Conservation (phyloP, 1,140 invertebrate species). For the Drosophila bipectinata region DNA sequence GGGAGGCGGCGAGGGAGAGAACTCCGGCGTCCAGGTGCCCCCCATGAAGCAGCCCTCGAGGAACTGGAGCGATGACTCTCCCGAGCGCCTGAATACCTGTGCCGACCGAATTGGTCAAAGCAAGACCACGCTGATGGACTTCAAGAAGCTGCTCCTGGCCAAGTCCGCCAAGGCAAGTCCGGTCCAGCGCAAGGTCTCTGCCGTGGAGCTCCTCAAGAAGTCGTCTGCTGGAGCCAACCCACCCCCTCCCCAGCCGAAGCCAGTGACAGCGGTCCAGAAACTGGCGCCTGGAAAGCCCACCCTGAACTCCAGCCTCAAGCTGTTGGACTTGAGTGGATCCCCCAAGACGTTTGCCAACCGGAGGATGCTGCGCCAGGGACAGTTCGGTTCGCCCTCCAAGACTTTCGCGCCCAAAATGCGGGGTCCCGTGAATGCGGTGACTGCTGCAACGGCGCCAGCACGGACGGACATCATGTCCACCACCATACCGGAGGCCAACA, state of each 20-base stretch:
- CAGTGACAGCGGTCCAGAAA: constrained; percentile 15
- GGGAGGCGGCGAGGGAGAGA: constrained; percentile 8
- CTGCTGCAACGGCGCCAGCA: constrained; percentile 89
- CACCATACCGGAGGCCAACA: constrained; percentile 92
- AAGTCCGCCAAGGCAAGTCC: constrained; percentile 85
- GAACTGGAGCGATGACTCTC: constrained; percentile 83
- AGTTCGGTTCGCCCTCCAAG: constrained; percentile 85
- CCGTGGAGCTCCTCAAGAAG: constrained; percentile 92
- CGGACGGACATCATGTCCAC: constrained; percentile 92
- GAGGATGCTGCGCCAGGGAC: constrained; percentile 85
- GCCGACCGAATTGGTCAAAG: constrained; percentile 86
- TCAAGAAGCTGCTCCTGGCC: constrained; percentile 90
- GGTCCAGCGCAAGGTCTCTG: constrained; percentile 88
- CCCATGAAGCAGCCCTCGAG: constrained; percentile 73
- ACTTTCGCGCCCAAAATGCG: constrained; percentile 87
- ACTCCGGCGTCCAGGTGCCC: constrained; percentile 37
- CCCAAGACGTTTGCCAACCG: constrained; percentile 88
- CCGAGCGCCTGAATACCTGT: constrained; percentile 85
- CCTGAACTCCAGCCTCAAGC: constrained; percentile 81
- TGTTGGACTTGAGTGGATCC: constrained; percentile 87
- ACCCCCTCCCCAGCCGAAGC: constrained; percentile 3
- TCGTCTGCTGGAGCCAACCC: constrained; percentile 55
- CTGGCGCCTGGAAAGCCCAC: constrained; percentile 49
- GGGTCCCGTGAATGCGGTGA: constrained; percentile 84
- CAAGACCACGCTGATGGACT: constrained; percentile 90